Evolutionary conservation across 2,797 vertebrate species (phyloP).

Genomic region (Rhodeus uyekii): DNA sequence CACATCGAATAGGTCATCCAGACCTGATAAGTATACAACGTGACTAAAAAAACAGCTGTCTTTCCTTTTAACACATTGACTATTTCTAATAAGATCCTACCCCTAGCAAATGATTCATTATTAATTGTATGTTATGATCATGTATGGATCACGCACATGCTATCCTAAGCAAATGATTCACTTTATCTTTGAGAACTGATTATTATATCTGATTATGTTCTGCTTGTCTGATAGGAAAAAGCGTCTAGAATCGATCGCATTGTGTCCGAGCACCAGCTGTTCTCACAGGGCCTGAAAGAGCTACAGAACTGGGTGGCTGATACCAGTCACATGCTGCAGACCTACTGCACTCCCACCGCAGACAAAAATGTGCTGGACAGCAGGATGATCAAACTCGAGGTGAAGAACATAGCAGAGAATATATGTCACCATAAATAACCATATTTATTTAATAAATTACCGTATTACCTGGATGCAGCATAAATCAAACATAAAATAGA

Average conservation of each 20-base stretch:
- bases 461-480: too few species aligned
- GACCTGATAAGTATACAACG: not conserved
- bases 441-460: not conserved
- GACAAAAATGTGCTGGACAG: slow-evolving; percentile 92
- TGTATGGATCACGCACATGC: not conserved
- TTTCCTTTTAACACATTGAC: slow-evolving; percentile 39
- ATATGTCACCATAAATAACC: not conserved
- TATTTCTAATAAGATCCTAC: slow-evolving; percentile 10
- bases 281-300: slow-evolving; percentile 87
- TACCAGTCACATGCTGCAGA: slow-evolving; percentile 85
- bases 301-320: slow-evolving; percentile 94
- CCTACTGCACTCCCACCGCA: slow-evolving; percentile 86
- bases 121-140: slow-evolving; percentile 11
- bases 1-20: not conserved
- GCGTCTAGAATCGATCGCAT: slow-evolving; percentile 89
- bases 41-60: not conserved
- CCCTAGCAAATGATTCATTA: slow-evolving; percentile 2
- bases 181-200: not conserved
- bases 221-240: slow-evolving; percentile 82
- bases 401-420: slow-evolving; percentile 54
- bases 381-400: slow-evolving; percentile 94
- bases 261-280: slow-evolving; percentile 91
- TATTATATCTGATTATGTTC: slow-evolving; percentile 12
- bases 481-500: not conserved
- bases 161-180: not conserved